Percentiles rank a stretch among this genome's conserved stretches.
These are phyloP conservation scores for Stenodema calcarata DNA, from an alignment of 2,888 invertebrate species.

Conservation along the genomic window DNA sequence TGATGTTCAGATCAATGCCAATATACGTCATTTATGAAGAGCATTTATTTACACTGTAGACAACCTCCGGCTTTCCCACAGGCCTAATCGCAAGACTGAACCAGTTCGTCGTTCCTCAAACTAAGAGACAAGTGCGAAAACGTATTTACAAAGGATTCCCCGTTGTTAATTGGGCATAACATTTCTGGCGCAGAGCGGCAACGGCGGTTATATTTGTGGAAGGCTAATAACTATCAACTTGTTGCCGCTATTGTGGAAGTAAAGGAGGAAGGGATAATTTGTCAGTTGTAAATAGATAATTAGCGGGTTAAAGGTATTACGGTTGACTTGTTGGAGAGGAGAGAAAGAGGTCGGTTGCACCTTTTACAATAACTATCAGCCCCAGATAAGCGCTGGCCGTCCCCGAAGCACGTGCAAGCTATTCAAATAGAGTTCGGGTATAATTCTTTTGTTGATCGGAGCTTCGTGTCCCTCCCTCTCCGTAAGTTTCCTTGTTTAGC, in stretches of 20 bases:
- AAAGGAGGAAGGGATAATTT: neutral
- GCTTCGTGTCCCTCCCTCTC: neutral
- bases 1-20: no score
- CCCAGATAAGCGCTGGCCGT: neutral
- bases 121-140: neutral
- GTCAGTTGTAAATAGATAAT: slow-evolving; percentile 11
- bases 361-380: slow-evolving; percentile 13
- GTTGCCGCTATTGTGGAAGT: neutral
- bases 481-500: neutral
- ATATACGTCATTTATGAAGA: no score
- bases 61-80: no score
- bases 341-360: neutral
- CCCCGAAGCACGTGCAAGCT: slow-evolving; percentile 25
- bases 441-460: slow-evolving; percentile 23
- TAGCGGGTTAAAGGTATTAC: neutral
- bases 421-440: slow-evolving; percentile 30
- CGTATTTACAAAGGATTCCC: slow-evolving; percentile 6
- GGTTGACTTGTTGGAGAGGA: neutral
- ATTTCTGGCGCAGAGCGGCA: neutral
- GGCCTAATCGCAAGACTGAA: neutral
- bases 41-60: no score
- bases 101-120: slow-evolving; percentile 3
- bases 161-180: slow-evolving; percentile 17
- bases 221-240: neutral
- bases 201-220: neutral